These are phyloP conservation scores for Erethizon dorsatum DNA, from an alignment of 2,797 vertebrate genomes.

Conservation along the genomic window DNA sequence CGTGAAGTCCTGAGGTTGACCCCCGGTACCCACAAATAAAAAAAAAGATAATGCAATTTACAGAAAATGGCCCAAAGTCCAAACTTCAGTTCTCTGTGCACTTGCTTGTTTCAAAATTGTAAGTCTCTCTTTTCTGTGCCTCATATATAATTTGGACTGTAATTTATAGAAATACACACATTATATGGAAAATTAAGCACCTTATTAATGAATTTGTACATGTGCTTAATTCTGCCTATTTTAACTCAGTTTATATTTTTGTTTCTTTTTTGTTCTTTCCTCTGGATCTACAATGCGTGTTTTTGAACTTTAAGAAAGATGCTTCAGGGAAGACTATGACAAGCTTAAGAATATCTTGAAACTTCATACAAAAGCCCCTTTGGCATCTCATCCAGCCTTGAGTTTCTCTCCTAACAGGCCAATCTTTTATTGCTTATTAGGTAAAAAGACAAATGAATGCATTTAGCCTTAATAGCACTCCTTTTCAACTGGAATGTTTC, in stretches of 20 bases:
- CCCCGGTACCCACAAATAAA: too few relatives aligned
- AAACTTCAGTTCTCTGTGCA: not conserved
- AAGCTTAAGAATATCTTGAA: constrained; percentile 70
- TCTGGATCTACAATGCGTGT: constrained; percentile 59
- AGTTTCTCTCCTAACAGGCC: constrained; percentile 46
- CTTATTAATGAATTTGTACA: not conserved
- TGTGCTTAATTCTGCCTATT: not conserved
- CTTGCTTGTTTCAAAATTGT: constrained; percentile 12
- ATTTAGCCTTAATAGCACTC: constrained; percentile 76
- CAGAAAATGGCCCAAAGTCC: not conserved
- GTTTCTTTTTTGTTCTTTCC: not conserved
- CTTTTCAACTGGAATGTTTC: constrained; percentile 67
- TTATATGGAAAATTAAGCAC: not conserved
- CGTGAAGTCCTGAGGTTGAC: too few relatives aligned
- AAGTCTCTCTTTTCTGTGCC: not conserved
- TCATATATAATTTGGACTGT: not conserved
- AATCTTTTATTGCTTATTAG: constrained; percentile 76
- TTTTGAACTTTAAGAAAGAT: constrained; percentile 80
- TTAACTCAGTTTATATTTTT: not conserved
- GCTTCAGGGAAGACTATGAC: constrained; percentile 52
- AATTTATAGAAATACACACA: not conserved
- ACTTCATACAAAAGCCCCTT: constrained; percentile 63
- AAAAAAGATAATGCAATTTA: not conserved
- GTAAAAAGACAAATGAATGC: constrained; percentile 80
- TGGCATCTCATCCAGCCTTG: constrained; percentile 45